These are phyloP conservation scores for Rhinella marina DNA, from an alignment of 2,797 vertebrate species.

Conservation along the genomic window DNA sequence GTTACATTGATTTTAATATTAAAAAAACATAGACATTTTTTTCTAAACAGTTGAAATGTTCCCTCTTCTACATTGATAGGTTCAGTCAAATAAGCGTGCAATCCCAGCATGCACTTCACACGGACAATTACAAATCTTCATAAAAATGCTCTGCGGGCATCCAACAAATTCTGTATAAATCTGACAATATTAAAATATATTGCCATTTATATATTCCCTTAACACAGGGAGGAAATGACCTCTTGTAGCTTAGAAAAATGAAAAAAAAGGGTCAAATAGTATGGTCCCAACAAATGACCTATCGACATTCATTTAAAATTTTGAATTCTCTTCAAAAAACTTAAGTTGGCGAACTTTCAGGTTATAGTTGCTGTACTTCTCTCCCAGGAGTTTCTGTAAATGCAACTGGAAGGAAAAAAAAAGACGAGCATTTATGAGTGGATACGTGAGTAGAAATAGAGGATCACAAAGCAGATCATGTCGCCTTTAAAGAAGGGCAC, in stretches of 20 bases:
- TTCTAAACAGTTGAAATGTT: background rate
- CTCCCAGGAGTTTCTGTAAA: conserved; percentile 91
- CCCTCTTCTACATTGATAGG: background rate
- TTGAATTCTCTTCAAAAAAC: conserved; percentile 90
- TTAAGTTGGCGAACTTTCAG: conserved; percentile 92
- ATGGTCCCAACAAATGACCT: conserved; percentile 62
- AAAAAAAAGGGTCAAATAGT: conserved; percentile 65
- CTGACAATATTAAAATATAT: conserved; percentile 43
- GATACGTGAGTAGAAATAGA: too few species aligned
- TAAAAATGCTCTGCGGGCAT: background rate
- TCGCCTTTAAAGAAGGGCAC: too few species aligned
- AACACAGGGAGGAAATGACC: background rate
- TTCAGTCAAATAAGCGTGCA: background rate
- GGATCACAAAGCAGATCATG: too few species aligned
- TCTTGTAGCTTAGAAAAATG: too few species aligned
- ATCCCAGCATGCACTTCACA: background rate
- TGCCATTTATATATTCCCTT: conserved; percentile 2
- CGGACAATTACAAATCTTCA: background rate
- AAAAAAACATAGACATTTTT: too few species aligned
- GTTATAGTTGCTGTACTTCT: conserved; percentile 84
- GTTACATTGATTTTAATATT: background rate
- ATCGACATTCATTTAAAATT: conserved; percentile 74
- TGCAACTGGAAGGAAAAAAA: too few species aligned
- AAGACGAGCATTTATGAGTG: too few species aligned
- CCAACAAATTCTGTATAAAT: conserved; percentile 6